Evolutionary conservation across 1,140 invertebrate species (phyloP).

Genomic region (Physella acuta): DNA sequence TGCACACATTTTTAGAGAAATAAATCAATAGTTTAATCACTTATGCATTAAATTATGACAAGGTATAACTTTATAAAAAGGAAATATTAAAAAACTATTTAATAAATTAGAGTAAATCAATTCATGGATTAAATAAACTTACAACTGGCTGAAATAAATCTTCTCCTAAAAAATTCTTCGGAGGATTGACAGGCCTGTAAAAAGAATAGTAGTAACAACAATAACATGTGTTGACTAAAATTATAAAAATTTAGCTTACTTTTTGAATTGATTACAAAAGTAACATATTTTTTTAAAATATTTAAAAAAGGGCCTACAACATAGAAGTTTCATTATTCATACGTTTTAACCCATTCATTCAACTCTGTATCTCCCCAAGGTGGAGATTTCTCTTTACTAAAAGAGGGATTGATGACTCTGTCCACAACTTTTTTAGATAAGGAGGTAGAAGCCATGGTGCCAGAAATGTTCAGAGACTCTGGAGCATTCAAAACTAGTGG

Average conservation of each 20-base stretch:
- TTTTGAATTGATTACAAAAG: background rate
- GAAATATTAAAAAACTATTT: no score
- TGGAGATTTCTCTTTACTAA: constrained; percentile 37
- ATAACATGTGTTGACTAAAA: no score
- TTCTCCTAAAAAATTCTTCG: constrained; percentile 50
- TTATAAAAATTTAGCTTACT: no score
- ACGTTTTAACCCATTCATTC: constrained; percentile 57
- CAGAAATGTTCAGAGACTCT: constrained; percentile 44
- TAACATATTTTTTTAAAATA: background rate
- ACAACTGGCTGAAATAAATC: constrained; percentile 46
- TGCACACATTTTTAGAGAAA: no score
- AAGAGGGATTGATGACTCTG: constrained; percentile 47
- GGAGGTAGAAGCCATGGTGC: constrained; percentile 49
- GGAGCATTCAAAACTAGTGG: constrained; percentile 45
- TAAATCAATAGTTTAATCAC: no score
- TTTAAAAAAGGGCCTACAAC: background rate
- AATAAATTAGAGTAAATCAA: no score
- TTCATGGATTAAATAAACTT: no score
- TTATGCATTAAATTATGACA: no score
- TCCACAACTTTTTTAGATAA: constrained; percentile 40
- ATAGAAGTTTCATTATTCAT: constrained; percentile 29
- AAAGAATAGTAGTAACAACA: no score
- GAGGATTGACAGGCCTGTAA: constrained; percentile 43
- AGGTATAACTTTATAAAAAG: no score
- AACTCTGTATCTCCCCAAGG: constrained; percentile 51